These are phyloP conservation scores for Ictalurus furcatus DNA, from an alignment of 2,113 vertebrate species.

Conservation along the genomic window DNA sequence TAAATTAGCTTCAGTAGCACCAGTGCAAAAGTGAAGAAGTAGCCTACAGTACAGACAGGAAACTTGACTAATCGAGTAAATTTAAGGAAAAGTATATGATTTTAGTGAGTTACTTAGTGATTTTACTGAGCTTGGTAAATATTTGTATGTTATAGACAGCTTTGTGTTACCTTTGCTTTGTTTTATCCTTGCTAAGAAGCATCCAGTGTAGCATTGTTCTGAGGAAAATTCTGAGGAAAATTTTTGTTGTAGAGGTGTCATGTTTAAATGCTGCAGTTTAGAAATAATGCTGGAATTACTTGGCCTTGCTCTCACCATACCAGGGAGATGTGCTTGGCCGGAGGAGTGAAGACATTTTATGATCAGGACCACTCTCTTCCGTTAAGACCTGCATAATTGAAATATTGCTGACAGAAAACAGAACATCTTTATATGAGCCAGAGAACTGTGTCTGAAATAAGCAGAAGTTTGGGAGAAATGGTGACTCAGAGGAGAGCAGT, in stretches of 20 bases:
- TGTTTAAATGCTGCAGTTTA: conserved; percentile 30
- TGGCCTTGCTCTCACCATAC: conserved; percentile 23
- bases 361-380: not conserved
- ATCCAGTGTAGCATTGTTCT: not conserved
- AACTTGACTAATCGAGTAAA: not conserved
- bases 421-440: conserved; percentile 9
- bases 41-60: not conserved
- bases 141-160: not conserved
- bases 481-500: not conserved
- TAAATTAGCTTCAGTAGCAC: not conserved
- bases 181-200: not conserved
- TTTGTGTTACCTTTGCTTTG: not conserved
- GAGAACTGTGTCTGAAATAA: not conserved
- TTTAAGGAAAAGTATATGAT: too few species aligned
- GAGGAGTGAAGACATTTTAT: conserved; percentile 14
- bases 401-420: conserved; percentile 33
- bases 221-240: conserved; percentile 1
- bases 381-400: conserved; percentile 26
- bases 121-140: not conserved
- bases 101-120: not conserved
- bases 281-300: conserved; percentile 21
- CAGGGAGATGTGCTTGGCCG: conserved; percentile 12
- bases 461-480: conserved; percentile 6
- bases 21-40: not conserved
- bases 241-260: conserved; percentile 22